Evolutionary conservation across 2,888 invertebrate genomes (phyloP), one percentile per base, ranked within the genome.

Genomic region (Drosophila pseudotakahashii): DNA sequence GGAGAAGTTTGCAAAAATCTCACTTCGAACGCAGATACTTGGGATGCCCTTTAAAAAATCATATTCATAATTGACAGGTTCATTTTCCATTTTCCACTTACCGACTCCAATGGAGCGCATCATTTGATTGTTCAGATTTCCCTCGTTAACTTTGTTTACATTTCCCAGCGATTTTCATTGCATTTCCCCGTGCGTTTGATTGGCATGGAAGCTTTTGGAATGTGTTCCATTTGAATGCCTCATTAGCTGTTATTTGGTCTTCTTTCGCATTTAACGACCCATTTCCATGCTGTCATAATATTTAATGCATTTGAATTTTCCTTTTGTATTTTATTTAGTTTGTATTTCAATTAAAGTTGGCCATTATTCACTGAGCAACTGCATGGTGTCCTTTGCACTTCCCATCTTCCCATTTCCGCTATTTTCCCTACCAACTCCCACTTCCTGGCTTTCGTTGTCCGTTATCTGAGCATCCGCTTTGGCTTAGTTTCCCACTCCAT

Each of bases 401-500:
- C 34, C 55, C 11, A 11, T 13, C 11, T 11, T 39, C 1, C 19
- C 6, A 13, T 23, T 14, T 30, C 9, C 26, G 11, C 7, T 2
- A 39, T 14, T 19, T 19, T 19, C 41, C 16, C 51, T n/a, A 23
- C 42, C 19, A 39, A 26, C 47, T 39, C 37, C 37, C 48, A 41
- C 62, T 57, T 53, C 57, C 60, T 48, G 73, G 11, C 19, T 9
- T 30, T 30, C 19, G 52, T 32, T 14, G 55, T 41, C 55, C n/a
- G 48, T 57, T 73, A 73, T 73, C 60, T 11, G 53, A 47, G 66
- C 55, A 50, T 73, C 63, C 60, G 60, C 52, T 48, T 11, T 7
- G n/a, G 41, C 41, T 57, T 37, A 62, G 61, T 72, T 53, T 59
- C 51, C 72, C 39, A 32, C n/a, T n/a, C 47, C 47, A 9, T 5